These are phyloP conservation scores for Trisateles emortualis DNA, from an alignment of 2,888 invertebrate genomes.

Conservation along the genomic window DNA sequence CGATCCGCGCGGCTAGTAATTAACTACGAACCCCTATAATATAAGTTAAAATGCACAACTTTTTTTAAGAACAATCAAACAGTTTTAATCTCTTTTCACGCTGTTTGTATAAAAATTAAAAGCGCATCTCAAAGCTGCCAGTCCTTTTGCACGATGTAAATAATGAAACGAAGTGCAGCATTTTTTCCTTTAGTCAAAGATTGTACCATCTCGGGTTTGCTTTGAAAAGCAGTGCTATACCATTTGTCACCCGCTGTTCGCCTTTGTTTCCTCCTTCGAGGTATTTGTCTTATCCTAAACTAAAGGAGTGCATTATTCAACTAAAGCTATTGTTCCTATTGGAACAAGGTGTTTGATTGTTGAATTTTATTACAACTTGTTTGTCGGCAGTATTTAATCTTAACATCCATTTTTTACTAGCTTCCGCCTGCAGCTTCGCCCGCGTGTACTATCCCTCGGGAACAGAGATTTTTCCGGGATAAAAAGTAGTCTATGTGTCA, in stretches of 20 bases:
- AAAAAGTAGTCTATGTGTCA: too few species aligned
- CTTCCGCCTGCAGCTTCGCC: too few species aligned
- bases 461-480: too few species aligned
- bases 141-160: slow-evolving; percentile 27
- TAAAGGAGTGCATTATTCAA: slow-evolving; percentile 34
- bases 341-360: slow-evolving; percentile 13
- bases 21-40: too few species aligned
- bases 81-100: neutral
- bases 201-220: slow-evolving; percentile 31
- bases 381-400: neutral
- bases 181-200: slow-evolving; percentile 27
- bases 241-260: slow-evolving; percentile 45
- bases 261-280: slow-evolving; percentile 37
- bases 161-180: slow-evolving; percentile 29
- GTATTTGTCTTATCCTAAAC: slow-evolving; percentile 35
- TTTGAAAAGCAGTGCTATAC: slow-evolving; percentile 40
- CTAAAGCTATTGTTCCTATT: slow-evolving; percentile 23
- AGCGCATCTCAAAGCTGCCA: neutral
- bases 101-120: slow-evolving; percentile 8
- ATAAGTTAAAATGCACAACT: neutral
- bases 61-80: neutral
- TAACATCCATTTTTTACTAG: neutral
- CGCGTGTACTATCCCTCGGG: too few species aligned
- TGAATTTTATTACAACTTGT: slow-evolving; percentile 6
- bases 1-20: too few species aligned